Conservation (phyloP, 1,140 invertebrate species). For the Papilio xuthus region DNA sequence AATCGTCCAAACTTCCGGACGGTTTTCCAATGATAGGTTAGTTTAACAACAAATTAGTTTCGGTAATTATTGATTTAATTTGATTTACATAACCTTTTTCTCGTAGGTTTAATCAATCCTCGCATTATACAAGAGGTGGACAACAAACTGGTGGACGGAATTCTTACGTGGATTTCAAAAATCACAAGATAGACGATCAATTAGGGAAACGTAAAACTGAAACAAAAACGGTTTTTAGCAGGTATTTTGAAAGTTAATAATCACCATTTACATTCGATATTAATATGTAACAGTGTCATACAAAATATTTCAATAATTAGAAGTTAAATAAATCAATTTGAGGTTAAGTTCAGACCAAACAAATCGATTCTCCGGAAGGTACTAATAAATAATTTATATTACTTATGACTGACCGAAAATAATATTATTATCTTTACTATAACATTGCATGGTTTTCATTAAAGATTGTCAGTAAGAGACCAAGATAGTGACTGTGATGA, state of each 20-base stretch:
- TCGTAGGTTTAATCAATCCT: slow-evolving; percentile 70
- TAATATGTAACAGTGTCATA: too few relatives aligned
- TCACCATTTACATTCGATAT: neutral
- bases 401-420: too few relatives aligned
- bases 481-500: slow-evolving; percentile 78
- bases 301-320: neutral
- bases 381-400: too few relatives aligned
- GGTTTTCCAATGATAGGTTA: slow-evolving; percentile 79
- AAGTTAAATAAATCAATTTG: neutral
- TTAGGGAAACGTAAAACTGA: slow-evolving; percentile 75
- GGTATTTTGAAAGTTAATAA: slow-evolving; percentile 52
- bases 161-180: slow-evolving; percentile 65
- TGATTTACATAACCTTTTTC: slow-evolving; percentile 38
- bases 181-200: slow-evolving; percentile 70
- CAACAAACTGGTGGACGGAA: slow-evolving; percentile 59
- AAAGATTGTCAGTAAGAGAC: slow-evolving; percentile 69
- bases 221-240: slow-evolving; percentile 80
- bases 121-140: slow-evolving; percentile 67
- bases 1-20: slow-evolving; percentile 76
- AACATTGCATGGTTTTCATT: slow-evolving; percentile 8
- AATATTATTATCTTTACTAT: neutral
- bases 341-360: neutral
- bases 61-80: slow-evolving; percentile 15
- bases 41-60: slow-evolving; percentile 39
- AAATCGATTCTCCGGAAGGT: neutral